Base-by-base conservation (phyloP, 2,888 invertebrate genomes). In the Luperina testacea region DNA sequence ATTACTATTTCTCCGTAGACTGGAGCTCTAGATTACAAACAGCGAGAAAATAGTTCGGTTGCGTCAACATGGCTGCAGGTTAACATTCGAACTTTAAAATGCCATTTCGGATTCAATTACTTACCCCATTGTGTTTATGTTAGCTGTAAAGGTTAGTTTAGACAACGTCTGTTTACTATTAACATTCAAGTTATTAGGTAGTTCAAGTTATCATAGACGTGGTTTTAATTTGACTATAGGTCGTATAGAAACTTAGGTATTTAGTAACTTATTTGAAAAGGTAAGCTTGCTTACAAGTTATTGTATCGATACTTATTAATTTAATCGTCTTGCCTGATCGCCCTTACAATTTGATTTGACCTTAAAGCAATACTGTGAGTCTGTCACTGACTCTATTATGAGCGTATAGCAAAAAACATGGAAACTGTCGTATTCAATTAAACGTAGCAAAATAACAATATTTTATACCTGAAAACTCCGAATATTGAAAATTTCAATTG, bases 21-120 rank as follows among this genome's bases (percentile, higher is more conserved):
- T 84, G 79, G 85, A 88, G 89, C 83, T 88, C 88, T 89, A 89
- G 85, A 88, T 89, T 89, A 76, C 78, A 89, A 89, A 82, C 76
- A 81, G 78, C 84, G 85, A 82, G 89, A 84, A 88, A 88, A 85
- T 88, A 87, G 89, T 88, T 84, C 87, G 74, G 86, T 89, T 89
- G 87, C 89, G 89, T 85, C 89, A 89, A 87, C 74, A 74, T 74
- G 57, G 83, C 84, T 81, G 80, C 85, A 83, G 87, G 85, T 83
- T 84, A 82, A 76, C 78, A 77, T 84, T 84, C 85, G 87, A 85
- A 86, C 87, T 89, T 84, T 88, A 77, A 83, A 85, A 81, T 88
- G 82, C 80, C 87, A 86, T 88, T 89, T 83, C 68, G 64, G 78
- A 84, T 82, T 80, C 76, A 80, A 82, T 87, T 85, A 85, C 88